Conservation (phyloP, 1,140 invertebrate species). For the Samia ricini region DNA sequence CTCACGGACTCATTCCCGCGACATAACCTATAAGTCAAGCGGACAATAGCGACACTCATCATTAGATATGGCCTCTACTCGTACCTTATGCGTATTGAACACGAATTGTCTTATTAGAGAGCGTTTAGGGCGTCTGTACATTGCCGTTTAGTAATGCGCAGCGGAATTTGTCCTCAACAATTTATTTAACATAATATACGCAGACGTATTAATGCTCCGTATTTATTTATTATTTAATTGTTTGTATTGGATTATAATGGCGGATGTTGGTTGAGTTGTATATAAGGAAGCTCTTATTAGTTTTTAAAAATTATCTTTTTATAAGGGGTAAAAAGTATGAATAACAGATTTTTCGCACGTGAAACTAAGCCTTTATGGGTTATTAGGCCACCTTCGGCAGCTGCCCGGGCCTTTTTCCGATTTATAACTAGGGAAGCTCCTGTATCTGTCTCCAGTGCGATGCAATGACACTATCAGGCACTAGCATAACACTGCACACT, state of each 20-base stretch:
- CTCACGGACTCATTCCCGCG: constrained; percentile 9
- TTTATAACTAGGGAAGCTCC: no score
- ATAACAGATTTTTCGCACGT: no score
- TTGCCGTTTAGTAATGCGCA: not conserved
- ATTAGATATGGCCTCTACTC: constrained; percentile 4
- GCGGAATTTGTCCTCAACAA: not conserved
- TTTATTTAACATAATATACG: not conserved
- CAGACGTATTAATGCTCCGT: not conserved
- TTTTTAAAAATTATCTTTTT: not conserved
- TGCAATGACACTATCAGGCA: no score
- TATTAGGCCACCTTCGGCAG: no score
- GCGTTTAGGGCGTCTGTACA: not conserved
- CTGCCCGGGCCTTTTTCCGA: no score
- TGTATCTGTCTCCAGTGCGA: no score
- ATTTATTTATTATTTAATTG: not conserved
- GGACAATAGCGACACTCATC: constrained; percentile 3
- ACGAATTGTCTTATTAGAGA: constrained; percentile 6
- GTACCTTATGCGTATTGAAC: not conserved
- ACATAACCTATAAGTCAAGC: constrained; percentile 11
- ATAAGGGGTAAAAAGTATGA: no score
- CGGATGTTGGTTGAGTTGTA: not conserved
- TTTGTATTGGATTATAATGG: not conserved
- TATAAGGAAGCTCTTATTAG: not conserved
- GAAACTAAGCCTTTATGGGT: no score
- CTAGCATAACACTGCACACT: no score